Conservation (phyloP, 2,113 vertebrate species). For the Urocynchramus pylzowi region DNA sequence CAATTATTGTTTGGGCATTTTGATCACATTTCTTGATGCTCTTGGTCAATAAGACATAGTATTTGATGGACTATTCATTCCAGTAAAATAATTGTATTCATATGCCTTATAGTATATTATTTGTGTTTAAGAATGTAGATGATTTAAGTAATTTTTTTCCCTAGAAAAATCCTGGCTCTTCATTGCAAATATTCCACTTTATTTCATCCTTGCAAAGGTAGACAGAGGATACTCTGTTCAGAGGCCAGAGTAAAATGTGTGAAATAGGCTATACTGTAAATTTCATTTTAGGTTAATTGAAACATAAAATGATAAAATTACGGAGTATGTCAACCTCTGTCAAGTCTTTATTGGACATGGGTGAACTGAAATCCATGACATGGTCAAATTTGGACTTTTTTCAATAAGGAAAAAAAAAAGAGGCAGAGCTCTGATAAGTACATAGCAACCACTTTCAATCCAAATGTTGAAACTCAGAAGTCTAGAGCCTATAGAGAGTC, state of each 20-base stretch:
- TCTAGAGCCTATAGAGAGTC: neutral
- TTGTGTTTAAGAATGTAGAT: neutral
- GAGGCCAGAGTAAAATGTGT: neutral
- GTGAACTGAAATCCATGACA: neutral
- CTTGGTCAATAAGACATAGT: neutral
- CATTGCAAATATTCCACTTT: neutral
- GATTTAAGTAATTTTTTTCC: neutral
- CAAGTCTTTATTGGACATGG: neutral
- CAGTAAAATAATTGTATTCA: neutral
- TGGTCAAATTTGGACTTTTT: neutral
- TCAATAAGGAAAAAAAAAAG: neutral
- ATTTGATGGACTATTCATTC: neutral
- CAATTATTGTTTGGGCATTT: neutral
- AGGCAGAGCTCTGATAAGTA: neutral
- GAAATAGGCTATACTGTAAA: neutral
- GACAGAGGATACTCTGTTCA: neutral
- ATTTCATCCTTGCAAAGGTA: neutral
- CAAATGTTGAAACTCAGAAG: neutral
- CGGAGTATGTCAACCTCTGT: neutral
- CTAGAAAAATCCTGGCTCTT: neutral
- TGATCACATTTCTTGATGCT: neutral
- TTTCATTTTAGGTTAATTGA: constrained; percentile 30
- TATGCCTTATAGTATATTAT: neutral
- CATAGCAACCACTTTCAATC: neutral
- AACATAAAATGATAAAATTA: constrained; percentile 17